Conservation (phyloP, 2,888 invertebrate species). For the Galeruca laticollis region DNA sequence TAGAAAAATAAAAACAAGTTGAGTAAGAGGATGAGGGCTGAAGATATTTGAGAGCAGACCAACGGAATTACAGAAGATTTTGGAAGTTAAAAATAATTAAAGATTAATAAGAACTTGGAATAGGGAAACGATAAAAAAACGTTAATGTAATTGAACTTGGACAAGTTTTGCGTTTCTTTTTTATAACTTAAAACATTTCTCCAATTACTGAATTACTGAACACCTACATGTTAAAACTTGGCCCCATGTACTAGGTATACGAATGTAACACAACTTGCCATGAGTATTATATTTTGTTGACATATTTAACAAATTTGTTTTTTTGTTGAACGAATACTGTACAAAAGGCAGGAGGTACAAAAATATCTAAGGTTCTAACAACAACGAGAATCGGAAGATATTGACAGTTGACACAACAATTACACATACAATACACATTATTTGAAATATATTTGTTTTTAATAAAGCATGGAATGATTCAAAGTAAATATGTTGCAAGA, state of each 20-base stretch:
- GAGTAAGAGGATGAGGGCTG: no score
- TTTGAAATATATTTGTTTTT: background rate
- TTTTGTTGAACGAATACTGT: background rate
- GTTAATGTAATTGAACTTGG: no score
- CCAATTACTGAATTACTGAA: no score
- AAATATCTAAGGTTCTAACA: slow-evolving; percentile 6
- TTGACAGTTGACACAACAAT: slow-evolving; percentile 12
- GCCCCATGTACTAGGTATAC: background rate
- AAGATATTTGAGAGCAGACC: no score
- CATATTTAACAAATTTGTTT: background rate
- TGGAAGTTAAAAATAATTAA: no score
- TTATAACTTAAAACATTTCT: no score
- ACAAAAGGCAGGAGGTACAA: slow-evolving; percentile 1
- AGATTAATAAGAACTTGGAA: no score
- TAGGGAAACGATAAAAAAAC: no score
- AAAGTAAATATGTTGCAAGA: background rate
- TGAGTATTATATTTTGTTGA: background rate
- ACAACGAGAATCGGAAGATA: slow-evolving; percentile 1
- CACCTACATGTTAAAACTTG: no score
- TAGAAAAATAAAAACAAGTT: no score
- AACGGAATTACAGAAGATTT: no score
- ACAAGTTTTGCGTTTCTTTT: no score
- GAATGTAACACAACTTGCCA: background rate
- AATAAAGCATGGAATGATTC: background rate
- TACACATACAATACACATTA: background rate